Conservation (phyloP, 2,888 invertebrate species). For the Trisateles emortualis region DNA sequence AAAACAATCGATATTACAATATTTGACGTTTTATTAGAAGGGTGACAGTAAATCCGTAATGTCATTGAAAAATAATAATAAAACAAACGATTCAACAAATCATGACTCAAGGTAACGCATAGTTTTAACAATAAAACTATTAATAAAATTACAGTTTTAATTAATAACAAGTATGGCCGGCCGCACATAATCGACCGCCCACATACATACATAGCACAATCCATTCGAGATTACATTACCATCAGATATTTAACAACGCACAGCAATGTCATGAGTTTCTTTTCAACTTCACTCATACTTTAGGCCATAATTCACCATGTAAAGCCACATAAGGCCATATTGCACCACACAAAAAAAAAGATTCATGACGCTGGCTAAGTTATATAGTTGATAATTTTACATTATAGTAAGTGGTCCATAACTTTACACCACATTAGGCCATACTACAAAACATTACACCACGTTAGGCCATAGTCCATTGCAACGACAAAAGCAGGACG, state of each 20-base stretch:
- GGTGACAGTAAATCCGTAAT: conserved; percentile 84
- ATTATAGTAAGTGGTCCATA: too few species aligned
- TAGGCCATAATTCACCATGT: too few species aligned
- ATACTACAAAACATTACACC: too few species aligned
- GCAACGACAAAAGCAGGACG: too few species aligned
- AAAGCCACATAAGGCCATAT: too few species aligned
- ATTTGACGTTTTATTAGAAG: conserved; percentile 86
- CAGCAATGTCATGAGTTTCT: too few species aligned
- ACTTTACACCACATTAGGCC: too few species aligned
- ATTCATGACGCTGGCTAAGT: too few species aligned
- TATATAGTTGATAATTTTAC: too few species aligned
- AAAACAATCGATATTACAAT: conserved; percentile 77
- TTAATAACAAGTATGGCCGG: conserved; percentile 69
- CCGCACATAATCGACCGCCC: conserved; percentile 18
- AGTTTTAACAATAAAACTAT: conserved; percentile 84
- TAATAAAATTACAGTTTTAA: conserved; percentile 79
- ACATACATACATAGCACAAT: conserved; percentile 44
- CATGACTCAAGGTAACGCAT: conserved; percentile 85
- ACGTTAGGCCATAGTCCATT: too few species aligned
- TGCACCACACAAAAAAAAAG: too few species aligned
- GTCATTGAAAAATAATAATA: conserved; percentile 84
- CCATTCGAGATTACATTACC: conserved; percentile 51
- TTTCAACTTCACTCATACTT: too few species aligned
- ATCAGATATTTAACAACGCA: not conserved
- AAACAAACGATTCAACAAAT: conserved; percentile 86